Evolutionary conservation across 2,113 vertebrate genomes (phyloP).

Genomic region (Protobothrops flavoviridis): DNA sequence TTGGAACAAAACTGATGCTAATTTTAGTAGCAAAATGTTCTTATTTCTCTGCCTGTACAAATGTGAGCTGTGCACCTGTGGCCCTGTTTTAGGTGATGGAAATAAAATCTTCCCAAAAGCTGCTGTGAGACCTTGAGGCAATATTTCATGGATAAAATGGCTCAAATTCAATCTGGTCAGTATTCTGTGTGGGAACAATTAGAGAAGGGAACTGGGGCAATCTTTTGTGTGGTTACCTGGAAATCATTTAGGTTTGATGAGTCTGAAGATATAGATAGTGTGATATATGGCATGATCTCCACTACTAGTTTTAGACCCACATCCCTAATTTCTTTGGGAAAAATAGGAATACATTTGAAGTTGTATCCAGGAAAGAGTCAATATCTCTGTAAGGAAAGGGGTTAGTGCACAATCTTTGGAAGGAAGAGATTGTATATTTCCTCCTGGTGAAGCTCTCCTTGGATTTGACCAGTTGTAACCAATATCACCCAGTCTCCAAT

Average conservation of each 20-base stretch:
- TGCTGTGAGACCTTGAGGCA: neutral
- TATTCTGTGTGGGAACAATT: neutral
- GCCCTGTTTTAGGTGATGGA: neutral
- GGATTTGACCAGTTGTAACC: neutral
- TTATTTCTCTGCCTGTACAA: constrained; percentile 1
- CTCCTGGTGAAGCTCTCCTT: neutral
- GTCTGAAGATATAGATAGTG: neutral
- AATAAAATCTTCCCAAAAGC: neutral
- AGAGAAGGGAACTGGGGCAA: neutral
- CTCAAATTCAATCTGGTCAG: neutral
- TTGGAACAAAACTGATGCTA: neutral
- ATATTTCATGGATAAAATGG: neutral
- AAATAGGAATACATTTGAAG: neutral
- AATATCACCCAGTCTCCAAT: neutral
- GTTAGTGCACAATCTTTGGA: neutral
- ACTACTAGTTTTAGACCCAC: neutral
- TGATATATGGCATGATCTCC: neutral
- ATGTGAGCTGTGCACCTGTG: neutral
- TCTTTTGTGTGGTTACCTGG: neutral
- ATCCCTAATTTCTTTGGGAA: neutral
- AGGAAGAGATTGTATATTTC: neutral
- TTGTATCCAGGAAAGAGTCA: neutral
- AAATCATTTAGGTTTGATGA: neutral
- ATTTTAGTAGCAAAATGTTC: neutral
- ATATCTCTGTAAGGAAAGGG: neutral